Percentiles rank a stretch among this genome's conserved stretches.
Evolutionary conservation across 2,113 vertebrate species (phyloP).

Genomic region (Melanerpes formicivorus): DNA sequence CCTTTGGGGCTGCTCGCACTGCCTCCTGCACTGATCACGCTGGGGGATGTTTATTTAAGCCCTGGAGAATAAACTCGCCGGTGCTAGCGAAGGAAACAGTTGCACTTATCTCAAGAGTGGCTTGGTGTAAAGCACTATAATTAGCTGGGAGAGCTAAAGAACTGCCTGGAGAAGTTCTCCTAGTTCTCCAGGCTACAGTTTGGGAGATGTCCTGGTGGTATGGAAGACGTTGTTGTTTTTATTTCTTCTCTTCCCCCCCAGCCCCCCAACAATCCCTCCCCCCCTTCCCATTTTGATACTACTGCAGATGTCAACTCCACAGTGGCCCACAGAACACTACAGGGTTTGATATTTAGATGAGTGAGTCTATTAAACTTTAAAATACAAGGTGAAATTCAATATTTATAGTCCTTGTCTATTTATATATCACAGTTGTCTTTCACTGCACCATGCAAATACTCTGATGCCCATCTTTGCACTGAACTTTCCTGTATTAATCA

Average conservation of each 20-base stretch:
- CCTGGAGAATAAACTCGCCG: background rate
- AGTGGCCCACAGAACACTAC: slow-evolving; percentile 11
- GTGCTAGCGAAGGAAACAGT: background rate
- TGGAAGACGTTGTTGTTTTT: background rate
- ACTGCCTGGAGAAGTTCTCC: background rate
- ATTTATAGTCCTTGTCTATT: slow-evolving; percentile 61
- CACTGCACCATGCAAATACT: background rate
- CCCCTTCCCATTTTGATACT: background rate
- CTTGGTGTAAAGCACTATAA: slow-evolving; percentile 39
- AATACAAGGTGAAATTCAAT: slow-evolving; percentile 56
- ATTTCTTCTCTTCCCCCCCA: background rate
- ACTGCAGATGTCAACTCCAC: background rate
- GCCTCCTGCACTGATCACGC: background rate
- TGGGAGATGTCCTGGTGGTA: background rate
- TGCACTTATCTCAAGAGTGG: slow-evolving; percentile 47
- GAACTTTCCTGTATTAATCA: slow-evolving; percentile 59
- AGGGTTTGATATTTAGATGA: slow-evolving; percentile 66
- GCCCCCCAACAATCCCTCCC: too few relatives aligned
- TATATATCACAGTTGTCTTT: slow-evolving; percentile 47
- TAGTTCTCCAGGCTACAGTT: background rate
- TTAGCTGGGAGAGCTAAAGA: slow-evolving; percentile 16
- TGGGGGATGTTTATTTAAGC: background rate
- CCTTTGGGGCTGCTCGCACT: background rate
- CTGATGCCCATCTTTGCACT: background rate
- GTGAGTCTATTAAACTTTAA: slow-evolving; percentile 67